Evolutionary conservation across 2,888 invertebrate species (phyloP), one percentile per base, ranked within the genome.

Genomic region (Macaria notata): DNA sequence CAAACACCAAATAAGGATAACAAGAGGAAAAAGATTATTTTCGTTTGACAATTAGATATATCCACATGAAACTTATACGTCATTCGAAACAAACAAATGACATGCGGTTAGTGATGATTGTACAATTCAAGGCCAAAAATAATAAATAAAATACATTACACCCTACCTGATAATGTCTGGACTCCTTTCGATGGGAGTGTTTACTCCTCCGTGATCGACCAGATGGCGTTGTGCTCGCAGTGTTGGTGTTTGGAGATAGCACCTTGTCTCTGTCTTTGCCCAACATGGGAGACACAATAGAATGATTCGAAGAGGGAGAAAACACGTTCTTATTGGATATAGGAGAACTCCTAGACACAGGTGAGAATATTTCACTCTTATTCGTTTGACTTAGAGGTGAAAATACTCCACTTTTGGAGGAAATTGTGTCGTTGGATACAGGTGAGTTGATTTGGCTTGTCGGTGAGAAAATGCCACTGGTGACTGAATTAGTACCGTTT

Each of bases 81-180:
- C 54, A 50, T 60, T 56, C 45, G 61, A 48, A 46, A 59, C 58
- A 57, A 55, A 49, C 59, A 57, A 63, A 66, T 64, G 53, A 43
- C 70, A 60, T 70, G 87, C 87, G 68, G 78, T 87, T 87, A 86
- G 81, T 82, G 50, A 75, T 72, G 71, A 73, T 66, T 49, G 52
- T 41, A 55, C 31, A 55, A 64, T 63, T 62, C 58, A 65, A 65
- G 59, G 58, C 59, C 59, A 59, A 39, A 49, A 39, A 33, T 41
- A 41, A 46, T 50, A 49, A 60, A 46, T 36, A 49, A 54, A 50
- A 61, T 42, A 42, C 53, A 42, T 61, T 51, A 66, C 47, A 61
- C 63, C 78, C 81, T 90, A 94, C 94, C 92, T 95, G 94, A 81
- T 95, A 95, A 84, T 95, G 95, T 76, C 92, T 94, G 69, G 95